Evolutionary conservation across 2,888 invertebrate species (phyloP).

Genomic region (Serripes groenlandicus): DNA sequence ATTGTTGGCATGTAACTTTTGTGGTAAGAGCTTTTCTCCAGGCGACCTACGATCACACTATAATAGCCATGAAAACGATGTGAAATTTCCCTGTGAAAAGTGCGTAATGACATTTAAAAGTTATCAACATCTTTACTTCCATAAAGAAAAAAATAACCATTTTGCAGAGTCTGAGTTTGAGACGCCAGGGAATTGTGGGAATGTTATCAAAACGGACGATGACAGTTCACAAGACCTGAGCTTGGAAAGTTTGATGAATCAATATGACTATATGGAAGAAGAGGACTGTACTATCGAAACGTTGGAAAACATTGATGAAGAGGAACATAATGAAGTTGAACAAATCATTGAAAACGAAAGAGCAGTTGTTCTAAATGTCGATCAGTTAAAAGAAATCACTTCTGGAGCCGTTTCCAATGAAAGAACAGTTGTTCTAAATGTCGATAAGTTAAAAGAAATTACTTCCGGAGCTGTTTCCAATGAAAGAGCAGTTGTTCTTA

Average conservation of each 20-base stretch:
- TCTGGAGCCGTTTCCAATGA: not conserved
- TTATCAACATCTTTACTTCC: conserved; percentile 28
- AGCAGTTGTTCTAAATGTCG: conserved; percentile 33
- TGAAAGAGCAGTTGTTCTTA: conserved; percentile 28
- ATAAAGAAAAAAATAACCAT: conserved; percentile 34
- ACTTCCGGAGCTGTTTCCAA: conserved; percentile 1
- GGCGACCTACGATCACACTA: conserved; percentile 2
- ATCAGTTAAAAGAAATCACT: conserved; percentile 41
- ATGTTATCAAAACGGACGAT: not conserved
- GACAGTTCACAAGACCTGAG: not conserved
- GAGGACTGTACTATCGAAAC: not conserved
- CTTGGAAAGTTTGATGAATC: conserved; percentile 10
- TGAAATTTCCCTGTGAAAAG: conserved; percentile 26
- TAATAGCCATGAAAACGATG: conserved; percentile 34
- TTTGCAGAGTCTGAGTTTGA: conserved; percentile 25
- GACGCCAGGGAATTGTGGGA: not conserved
- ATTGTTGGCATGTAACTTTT: conserved; percentile 19
- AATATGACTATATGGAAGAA: conserved; percentile 35
- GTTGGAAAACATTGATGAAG: not conserved
- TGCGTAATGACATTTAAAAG: conserved; percentile 14
- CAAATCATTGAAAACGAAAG: not conserved
- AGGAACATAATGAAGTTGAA: not conserved
- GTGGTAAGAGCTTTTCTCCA: conserved; percentile 8
- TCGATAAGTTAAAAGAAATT: conserved; percentile 38
- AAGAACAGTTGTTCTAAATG: conserved; percentile 32